A percentile compares a stretch with the other conserved stretches of the same genome.
phyloP scores from a whole-genome alignment of 2,888 invertebrate species.

The Endomychus coccineus region DNA sequence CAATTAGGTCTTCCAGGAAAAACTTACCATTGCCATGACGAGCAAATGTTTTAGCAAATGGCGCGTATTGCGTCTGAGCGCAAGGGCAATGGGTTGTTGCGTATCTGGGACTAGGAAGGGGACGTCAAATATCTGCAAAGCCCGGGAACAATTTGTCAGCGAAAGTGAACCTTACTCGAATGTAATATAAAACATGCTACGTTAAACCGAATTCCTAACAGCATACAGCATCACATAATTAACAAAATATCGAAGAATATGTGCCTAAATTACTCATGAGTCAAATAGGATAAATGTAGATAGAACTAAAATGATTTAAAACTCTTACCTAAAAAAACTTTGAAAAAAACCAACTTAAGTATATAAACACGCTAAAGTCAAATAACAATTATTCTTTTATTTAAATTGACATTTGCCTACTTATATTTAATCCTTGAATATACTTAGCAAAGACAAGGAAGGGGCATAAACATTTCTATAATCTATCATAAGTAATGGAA shows the following conservation, averaged over 20 bases:
- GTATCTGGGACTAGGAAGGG: slow-evolving; percentile 26
- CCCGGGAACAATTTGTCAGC: slow-evolving; percentile 24
- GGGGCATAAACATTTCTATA: too few species aligned
- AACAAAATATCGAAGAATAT: slow-evolving; percentile 3
- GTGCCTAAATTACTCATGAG: neutral
- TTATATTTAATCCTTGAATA: too few species aligned
- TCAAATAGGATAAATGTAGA: neutral
- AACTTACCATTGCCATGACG: slow-evolving; percentile 46
- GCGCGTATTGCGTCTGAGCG: slow-evolving; percentile 43
- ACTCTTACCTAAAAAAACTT: slow-evolving; percentile 14
- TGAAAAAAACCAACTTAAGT: slow-evolving; percentile 17
- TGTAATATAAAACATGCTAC: neutral
- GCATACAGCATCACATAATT: slow-evolving; percentile 1
- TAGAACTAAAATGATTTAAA: neutral
- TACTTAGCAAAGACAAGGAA: too few species aligned
- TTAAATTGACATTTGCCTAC: slow-evolving; percentile 21
- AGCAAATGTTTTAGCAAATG: slow-evolving; percentile 45
- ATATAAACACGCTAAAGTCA: slow-evolving; percentile 12
- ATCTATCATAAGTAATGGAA: too few species aligned
- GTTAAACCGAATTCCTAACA: neutral
- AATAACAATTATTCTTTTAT: slow-evolving; percentile 16
- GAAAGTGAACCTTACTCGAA: slow-evolving; percentile 12
- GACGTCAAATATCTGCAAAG: slow-evolving; percentile 33
- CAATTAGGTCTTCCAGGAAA: slow-evolving; percentile 15
- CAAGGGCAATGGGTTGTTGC: slow-evolving; percentile 38